Conservation (phyloP, 2,888 invertebrate genomes). For the Mamestra brassicae region DNA sequence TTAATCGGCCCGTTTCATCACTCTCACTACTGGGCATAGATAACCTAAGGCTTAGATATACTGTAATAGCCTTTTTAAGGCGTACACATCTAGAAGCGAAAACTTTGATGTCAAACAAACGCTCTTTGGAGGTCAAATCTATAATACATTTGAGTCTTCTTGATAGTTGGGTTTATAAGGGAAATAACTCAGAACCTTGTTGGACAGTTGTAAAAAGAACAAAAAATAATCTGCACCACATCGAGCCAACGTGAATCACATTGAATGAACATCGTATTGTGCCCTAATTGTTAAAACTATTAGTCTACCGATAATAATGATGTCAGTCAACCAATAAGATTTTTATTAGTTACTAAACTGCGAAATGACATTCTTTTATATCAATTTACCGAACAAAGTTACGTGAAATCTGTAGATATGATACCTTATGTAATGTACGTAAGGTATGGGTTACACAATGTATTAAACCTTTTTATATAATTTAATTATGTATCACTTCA, state of each 20-base stretch:
- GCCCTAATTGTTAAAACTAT: slow-evolving; percentile 52
- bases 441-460: slow-evolving; percentile 45
- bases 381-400: slow-evolving; percentile 32
- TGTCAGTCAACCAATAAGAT: slow-evolving; percentile 23
- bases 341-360: slow-evolving; percentile 20
- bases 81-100: not conserved
- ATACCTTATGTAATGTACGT: slow-evolving; percentile 46
- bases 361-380: slow-evolving; percentile 17
- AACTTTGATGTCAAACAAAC: not conserved
- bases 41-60: not conserved
- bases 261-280: slow-evolving; percentile 11
- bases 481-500: slow-evolving; percentile 57
- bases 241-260: not conserved
- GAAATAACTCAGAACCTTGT: not conserved
- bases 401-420: slow-evolving; percentile 46
- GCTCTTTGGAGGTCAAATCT: not conserved
- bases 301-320: slow-evolving; percentile 41
- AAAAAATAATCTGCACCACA: slow-evolving; percentile 17
- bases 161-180: not conserved
- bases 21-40: not conserved
- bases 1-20: not conserved
- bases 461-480: slow-evolving; percentile 57
- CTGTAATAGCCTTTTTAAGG: not conserved
- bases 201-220: not conserved
- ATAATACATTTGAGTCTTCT: not conserved